phyloP scores from a whole-genome alignment of 2,888 invertebrate species.

The Xestoiulus laeticollis region DNA sequence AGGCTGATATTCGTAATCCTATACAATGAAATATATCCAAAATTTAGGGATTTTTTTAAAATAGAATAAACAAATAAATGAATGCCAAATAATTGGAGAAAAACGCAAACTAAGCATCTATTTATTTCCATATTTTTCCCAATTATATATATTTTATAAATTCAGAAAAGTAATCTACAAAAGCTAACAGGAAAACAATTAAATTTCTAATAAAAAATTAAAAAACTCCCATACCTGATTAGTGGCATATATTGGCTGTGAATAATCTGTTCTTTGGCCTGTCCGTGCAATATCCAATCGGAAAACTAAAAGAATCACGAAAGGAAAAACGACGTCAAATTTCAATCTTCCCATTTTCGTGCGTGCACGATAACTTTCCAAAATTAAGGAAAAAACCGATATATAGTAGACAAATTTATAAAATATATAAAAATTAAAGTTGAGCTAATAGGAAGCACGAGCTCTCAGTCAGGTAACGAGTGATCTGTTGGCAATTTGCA shows the following conservation, averaged over 20 bases:
- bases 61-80: too few species aligned
- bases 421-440: not conserved
- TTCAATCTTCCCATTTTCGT: conserved; percentile 5
- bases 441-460: not conserved
- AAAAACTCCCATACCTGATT: not conserved
- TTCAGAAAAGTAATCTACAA: too few species aligned
- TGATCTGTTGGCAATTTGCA: conserved; percentile 13
- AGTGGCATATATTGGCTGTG: not conserved
- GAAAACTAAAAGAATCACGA: not conserved
- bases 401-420: not conserved
- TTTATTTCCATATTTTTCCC: not conserved
- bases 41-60: not conserved
- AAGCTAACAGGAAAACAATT: too few species aligned
- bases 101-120: not conserved
- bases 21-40: not conserved
- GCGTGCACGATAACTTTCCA: not conserved
- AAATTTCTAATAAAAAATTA: not conserved
- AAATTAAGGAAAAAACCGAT: not conserved
- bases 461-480: not conserved
- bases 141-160: too few species aligned
- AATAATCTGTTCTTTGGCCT: not conserved
- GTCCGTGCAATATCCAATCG: not conserved
- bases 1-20: not conserved
- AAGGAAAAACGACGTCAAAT: not conserved
- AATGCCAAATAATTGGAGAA: too few species aligned